Evolutionary conservation across 2,888 invertebrate genomes (phyloP), one percentile per base, ranked within the genome.

Genomic region (Heliconius erato): DNA sequence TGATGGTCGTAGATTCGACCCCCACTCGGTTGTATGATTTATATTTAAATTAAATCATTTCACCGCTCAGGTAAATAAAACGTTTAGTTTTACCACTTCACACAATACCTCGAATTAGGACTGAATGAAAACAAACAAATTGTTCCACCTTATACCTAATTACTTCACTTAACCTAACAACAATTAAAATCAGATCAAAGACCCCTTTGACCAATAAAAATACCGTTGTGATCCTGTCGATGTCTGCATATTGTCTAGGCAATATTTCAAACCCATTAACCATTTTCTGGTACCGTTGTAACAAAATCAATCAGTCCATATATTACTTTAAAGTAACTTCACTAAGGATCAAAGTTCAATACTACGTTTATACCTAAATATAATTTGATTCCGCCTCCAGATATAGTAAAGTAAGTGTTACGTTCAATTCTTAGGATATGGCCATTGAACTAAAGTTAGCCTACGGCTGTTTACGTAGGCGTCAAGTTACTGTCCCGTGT

Each of bases 251-350:
- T 67, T 85, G 81, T 84, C 84, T 79, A 83, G 68, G 84, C 79
- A 81, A 83, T 85, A 84, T 85, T 84, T 84, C 85, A 84, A 85
- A 81, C 83, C 79, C 83, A 84, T 83, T 80, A 79, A 65, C 69
- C 78, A 85, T 83, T 83, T 82, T 81, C 49, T 40, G 71, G 40
- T 80, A 82, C 80, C 80, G 79, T 76, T 82, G 76, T 71, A 28
- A 23, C n/a, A 35, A 32, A 28, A n/a, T 23, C 72, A 59, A 16
- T 76, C 40, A 16, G 26, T 32, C 7, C 12, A 72, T 79, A 80
- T 71, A 69, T 26, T 79, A 81, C 77, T 67, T 65, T 84, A 49
- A 67, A 5, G 2, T 16, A 3, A 54, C 44, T 23, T 0, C 1
- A 1, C 32, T 81, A 82, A 76, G 63, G 59, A 79, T 79, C 54